Conservation (phyloP, 2,888 invertebrate species). For the Tachina lurida region DNA sequence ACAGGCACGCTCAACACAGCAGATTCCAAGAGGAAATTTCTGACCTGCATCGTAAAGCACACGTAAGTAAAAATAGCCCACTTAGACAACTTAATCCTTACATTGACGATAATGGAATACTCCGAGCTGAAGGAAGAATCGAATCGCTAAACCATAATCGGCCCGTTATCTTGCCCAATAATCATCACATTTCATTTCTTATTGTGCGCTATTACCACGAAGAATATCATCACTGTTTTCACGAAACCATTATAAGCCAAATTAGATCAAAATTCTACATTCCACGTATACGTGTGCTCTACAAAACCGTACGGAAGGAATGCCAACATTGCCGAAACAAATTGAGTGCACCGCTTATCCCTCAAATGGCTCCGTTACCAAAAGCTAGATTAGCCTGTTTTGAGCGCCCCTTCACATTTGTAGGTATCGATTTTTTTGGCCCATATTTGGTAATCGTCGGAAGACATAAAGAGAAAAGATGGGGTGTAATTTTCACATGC, state of each 20-base stretch:
- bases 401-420: not conserved
- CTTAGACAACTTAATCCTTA: slow-evolving; percentile 16
- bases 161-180: slow-evolving; percentile 1
- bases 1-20: not conserved
- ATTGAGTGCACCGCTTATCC: not conserved
- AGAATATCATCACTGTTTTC: slow-evolving; percentile 5
- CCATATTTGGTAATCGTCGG: slow-evolving; percentile 51
- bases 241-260: slow-evolving; percentile 10
- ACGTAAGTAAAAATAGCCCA: slow-evolving; percentile 8
- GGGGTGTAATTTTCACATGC: slow-evolving; percentile 71
- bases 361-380: not conserved
- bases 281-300: slow-evolving; percentile 14
- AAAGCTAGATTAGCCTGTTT: slow-evolving; percentile 5
- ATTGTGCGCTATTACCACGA: slow-evolving; percentile 17
- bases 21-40: not conserved
- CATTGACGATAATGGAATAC: not conserved
- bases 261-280: slow-evolving; percentile 10
- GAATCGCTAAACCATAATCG: not conserved
- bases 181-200: not conserved
- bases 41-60: not conserved
- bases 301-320: not conserved
- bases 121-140: slow-evolving; percentile 2
- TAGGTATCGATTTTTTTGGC: slow-evolving; percentile 2
- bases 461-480: slow-evolving; percentile 67
- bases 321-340: not conserved